Percentiles rank a stretch among this genome's conserved stretches.
Conservation (phyloP, 2,113 vertebrate genomes). For the Antennarius striatus region DNA sequence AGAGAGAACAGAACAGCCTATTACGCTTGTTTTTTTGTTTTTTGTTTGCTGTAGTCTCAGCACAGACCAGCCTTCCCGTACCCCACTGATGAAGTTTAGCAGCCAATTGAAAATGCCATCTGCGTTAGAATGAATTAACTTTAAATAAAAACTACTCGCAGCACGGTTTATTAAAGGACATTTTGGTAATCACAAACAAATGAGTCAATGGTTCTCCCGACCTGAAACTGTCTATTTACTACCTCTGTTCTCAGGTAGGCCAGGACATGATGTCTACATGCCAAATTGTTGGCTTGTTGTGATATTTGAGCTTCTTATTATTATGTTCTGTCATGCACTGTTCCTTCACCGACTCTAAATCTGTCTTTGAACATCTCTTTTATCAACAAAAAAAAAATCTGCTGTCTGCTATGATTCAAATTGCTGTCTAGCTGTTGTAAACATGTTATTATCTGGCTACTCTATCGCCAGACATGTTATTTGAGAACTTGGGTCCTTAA, state of each 20-base stretch:
- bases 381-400: conserved; percentile 32
- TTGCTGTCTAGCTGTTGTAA: conserved; percentile 45
- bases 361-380: conserved; percentile 52
- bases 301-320: conserved; percentile 74
- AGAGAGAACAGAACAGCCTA: no score
- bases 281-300: conserved; percentile 54
- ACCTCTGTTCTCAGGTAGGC: conserved; percentile 29
- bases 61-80: no score
- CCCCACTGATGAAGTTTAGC: no score
- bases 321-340: conserved; percentile 63
- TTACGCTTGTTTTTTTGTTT: no score
- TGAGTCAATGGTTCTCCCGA: no score
- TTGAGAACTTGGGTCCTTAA: conserved; percentile 41
- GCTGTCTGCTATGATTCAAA: conserved; percentile 53
- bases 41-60: no score
- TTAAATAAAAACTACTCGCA: no score
- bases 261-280: conserved; percentile 51
- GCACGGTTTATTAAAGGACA: background rate
- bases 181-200: no score
- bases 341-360: conserved; percentile 51
- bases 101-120: no score
- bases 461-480: conserved; percentile 49
- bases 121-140: no score
- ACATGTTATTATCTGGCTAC: conserved; percentile 58
- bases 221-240: background rate